Conservation (phyloP, 1,140 invertebrate genomes). For the Hylyphantes graminicola region DNA sequence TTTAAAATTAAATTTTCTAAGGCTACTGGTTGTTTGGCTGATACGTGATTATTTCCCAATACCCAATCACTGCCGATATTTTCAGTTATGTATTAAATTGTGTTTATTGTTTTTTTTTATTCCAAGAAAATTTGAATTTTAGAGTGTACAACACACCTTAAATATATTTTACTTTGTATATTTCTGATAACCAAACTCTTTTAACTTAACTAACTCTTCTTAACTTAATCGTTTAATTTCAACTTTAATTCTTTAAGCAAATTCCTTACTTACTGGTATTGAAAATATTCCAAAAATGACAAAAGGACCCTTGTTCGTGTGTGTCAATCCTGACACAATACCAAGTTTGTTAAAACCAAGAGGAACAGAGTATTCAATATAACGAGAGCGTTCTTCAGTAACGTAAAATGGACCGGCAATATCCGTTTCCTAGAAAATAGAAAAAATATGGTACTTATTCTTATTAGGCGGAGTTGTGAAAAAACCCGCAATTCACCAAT, state of each 20-base stretch:
- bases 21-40: too few relatives aligned
- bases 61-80: too few relatives aligned
- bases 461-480: background rate
- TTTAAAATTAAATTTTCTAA: too few relatives aligned
- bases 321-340: slow-evolving; percentile 19
- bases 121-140: too few relatives aligned
- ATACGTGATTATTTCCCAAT: too few relatives aligned
- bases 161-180: background rate
- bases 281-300: slow-evolving; percentile 32
- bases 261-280: slow-evolving; percentile 10
- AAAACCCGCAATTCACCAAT: too few relatives aligned
- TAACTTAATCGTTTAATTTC: too few relatives aligned
- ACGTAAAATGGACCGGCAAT: slow-evolving; percentile 35
- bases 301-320: slow-evolving; percentile 7
- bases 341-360: slow-evolving; percentile 11
- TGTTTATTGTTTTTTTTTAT: too few relatives aligned
- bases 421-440: slow-evolving; percentile 16
- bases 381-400: background rate
- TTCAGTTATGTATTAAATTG: too few relatives aligned
- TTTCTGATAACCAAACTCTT: background rate
- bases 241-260: too few relatives aligned
- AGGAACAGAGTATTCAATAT: slow-evolving; percentile 6
- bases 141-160: too few relatives aligned
- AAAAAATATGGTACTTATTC: background rate
- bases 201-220: too few relatives aligned